Percentiles rank a stretch among this genome's conserved stretches.
phyloP scores from a whole-genome alignment of 2,113 vertebrate genomes.

The Setophaga petechia region DNA sequence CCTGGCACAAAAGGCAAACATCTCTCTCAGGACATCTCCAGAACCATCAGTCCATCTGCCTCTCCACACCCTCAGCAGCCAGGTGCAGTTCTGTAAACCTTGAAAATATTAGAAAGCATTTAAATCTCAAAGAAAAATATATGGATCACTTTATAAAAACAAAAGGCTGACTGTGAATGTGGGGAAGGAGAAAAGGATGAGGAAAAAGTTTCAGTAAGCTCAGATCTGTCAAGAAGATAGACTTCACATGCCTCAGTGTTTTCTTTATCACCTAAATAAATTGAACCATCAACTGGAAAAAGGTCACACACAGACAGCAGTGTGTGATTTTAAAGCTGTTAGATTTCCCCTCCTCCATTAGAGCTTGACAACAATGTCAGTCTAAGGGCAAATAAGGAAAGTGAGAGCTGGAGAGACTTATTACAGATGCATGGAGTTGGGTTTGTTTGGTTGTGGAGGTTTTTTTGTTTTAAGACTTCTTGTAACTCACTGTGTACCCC shows the following conservation, averaged over 20 bases:
- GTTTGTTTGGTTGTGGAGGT: background rate
- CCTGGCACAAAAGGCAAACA: background rate
- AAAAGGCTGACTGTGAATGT: constrained; percentile 10
- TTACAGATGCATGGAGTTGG: constrained; percentile 3
- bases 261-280: constrained; percentile 71
- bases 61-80: background rate
- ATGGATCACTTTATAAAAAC: constrained; percentile 13
- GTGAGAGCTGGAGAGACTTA: constrained; percentile 51
- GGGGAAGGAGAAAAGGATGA: constrained; percentile 24
- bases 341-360: constrained; percentile 68
- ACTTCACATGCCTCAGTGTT: constrained; percentile 57
- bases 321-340: constrained; percentile 57
- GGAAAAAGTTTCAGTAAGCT: constrained; percentile 42
- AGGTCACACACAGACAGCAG: constrained; percentile 55
- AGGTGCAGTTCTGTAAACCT: background rate
- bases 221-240: constrained; percentile 49
- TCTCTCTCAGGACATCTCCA: background rate
- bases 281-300: constrained; percentile 66
- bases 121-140: constrained; percentile 39
- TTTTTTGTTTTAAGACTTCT: background rate
- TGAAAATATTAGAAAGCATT: constrained; percentile 10
- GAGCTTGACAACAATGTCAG: constrained; percentile 66
- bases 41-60: background rate
- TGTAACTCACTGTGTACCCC: background rate
- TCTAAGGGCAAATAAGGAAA: constrained; percentile 70